Conservation (phyloP, 2,113 vertebrate genomes). For the Pagrus major region DNA sequence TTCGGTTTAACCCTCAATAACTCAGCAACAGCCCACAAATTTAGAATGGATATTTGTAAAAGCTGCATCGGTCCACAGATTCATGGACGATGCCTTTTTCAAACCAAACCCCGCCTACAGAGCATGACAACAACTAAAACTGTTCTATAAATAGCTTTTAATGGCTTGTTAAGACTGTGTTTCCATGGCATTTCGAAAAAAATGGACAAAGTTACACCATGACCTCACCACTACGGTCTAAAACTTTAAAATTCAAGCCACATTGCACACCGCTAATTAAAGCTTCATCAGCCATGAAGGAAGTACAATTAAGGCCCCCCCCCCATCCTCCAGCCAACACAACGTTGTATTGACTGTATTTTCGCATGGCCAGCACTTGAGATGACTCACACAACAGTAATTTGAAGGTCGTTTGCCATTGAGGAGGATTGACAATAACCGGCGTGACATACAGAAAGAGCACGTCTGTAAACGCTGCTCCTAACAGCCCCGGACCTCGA, state of each 20-base stretch:
- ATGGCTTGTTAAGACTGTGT: no score
- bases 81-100: no score
- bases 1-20: no score
- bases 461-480: not conserved
- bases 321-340: not conserved
- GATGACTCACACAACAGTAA: slow-evolving; percentile 23
- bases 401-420: slow-evolving; percentile 26
- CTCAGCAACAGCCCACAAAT: no score
- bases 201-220: no score
- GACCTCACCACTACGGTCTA: no score
- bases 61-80: no score
- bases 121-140: no score
- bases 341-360: slow-evolving; percentile 8
- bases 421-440: slow-evolving; percentile 1
- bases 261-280: not conserved
- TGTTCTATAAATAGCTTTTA: no score
- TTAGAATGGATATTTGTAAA: no score
- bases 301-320: not conserved
- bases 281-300: not conserved
- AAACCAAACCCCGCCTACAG: no score
- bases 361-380: not conserved
- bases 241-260: slow-evolving; percentile 8
- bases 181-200: no score
- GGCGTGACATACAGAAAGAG: slow-evolving; percentile 12
- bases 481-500: not conserved